Conservation (phyloP, 2,113 vertebrate genomes). For the Cnemophilus loriae region DNA sequence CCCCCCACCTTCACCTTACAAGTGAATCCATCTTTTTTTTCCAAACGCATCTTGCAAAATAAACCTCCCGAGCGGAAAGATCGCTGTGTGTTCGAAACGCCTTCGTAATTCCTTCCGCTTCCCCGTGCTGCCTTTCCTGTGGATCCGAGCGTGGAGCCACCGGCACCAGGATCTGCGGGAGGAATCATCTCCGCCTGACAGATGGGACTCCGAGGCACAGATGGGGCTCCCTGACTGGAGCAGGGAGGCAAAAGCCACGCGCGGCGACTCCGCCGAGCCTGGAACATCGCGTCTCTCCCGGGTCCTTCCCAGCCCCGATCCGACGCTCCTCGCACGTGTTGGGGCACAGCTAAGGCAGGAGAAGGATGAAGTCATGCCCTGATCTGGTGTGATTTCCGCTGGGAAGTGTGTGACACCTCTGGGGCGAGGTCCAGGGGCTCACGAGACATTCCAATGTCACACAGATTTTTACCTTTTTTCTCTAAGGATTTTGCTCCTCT, state of each 20-base stretch:
- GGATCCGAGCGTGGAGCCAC: not conserved
- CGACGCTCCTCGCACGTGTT: fast-evolving
- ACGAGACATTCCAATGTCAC: fast-evolving
- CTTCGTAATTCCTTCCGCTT: not conserved
- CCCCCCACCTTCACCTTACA: not conserved
- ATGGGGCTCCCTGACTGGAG: not conserved
- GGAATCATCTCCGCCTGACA: not conserved
- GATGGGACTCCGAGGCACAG: not conserved
- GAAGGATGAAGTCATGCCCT: not conserved
- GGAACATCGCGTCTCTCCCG: not conserved
- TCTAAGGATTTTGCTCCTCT: not conserved
- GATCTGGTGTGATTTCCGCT: not conserved
- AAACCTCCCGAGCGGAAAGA: not conserved
- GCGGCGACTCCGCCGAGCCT: not conserved
- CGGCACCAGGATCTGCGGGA: not conserved
- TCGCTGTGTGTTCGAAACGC: not conserved
- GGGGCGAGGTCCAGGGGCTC: not conserved
- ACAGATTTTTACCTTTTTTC: not conserved
- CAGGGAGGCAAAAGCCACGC: not conserved
- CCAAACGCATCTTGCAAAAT: not conserved
- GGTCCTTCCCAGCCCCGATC: not conserved
- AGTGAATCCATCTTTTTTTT: not conserved
- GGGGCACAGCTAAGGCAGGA: not conserved
- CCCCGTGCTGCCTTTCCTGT: not conserved
- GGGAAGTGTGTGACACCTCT: not conserved